These are phyloP conservation scores for Sialis fuliginosa DNA, from an alignment of 2,888 invertebrate genomes.

Conservation along the genomic window DNA sequence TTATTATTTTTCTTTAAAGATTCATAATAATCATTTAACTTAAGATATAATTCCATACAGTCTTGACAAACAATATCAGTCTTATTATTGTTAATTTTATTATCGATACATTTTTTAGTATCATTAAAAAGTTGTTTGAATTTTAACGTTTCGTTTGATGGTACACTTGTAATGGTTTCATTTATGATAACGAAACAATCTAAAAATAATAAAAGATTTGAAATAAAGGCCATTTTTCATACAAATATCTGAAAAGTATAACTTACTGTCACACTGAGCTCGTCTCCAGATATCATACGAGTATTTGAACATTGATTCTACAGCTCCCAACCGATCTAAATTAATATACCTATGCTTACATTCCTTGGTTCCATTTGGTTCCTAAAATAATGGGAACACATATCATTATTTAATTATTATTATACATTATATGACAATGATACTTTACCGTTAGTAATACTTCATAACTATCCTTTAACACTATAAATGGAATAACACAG, in stretches of 20 bases:
- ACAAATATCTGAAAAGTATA: constrained; percentile 4
- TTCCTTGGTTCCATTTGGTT: constrained; percentile 29
- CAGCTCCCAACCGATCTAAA: constrained; percentile 41
- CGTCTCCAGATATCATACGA: constrained; percentile 37
- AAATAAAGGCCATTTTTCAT: not conserved
- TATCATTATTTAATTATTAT: not conserved
- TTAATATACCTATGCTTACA: constrained; percentile 40
- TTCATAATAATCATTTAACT: constrained; percentile 36
- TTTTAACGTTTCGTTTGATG: constrained; percentile 30
- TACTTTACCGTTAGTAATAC: constrained; percentile 26
- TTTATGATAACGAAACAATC: constrained; percentile 36
- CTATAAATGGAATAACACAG: constrained; percentile 35
- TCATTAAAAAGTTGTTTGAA: constrained; percentile 30
- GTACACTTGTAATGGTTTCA: constrained; percentile 21
- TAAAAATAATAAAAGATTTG: constrained; percentile 19
- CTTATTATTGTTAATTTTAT: constrained; percentile 18
- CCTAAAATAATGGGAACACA: constrained; percentile 7
- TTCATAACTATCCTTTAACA: constrained; percentile 30
- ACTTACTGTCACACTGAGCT: constrained; percentile 43
- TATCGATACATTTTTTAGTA: constrained; percentile 27
- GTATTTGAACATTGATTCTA: constrained; percentile 35
- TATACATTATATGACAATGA: not conserved
- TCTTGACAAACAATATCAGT: constrained; percentile 28
- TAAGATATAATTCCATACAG: constrained; percentile 34
- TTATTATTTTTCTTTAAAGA: constrained; percentile 37